These are phyloP conservation scores for Marronus borbonicus DNA, from an alignment of 2,888 invertebrate genomes.

Conservation along the genomic window DNA sequence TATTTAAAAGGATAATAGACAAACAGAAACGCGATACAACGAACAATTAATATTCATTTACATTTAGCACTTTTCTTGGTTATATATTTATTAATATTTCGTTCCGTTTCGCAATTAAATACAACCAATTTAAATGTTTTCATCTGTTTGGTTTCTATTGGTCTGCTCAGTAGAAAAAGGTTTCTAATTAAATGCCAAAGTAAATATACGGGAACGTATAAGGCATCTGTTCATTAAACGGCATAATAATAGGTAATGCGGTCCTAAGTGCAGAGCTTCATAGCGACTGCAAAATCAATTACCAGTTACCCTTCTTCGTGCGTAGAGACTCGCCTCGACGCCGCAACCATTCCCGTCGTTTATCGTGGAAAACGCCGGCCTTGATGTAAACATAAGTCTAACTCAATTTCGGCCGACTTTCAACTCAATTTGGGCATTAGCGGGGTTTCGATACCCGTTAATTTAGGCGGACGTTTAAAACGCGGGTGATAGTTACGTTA, in stretches of 20 bases:
- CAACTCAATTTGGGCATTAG: constrained; percentile 48
- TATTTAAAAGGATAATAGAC: too few species aligned
- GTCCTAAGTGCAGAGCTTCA: constrained; percentile 51
- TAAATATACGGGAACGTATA: constrained; percentile 22
- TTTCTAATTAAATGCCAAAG: constrained; percentile 7
- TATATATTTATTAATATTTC: too few species aligned
- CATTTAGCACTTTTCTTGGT: too few species aligned
- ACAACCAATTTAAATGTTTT: too few species aligned
- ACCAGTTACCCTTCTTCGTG: constrained; percentile 47
- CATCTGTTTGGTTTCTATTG: not conserved
- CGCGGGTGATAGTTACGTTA: constrained; percentile 18
- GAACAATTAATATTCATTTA: too few species aligned
- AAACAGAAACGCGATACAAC: too few species aligned
- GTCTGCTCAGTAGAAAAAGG: not conserved
- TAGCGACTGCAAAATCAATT: constrained; percentile 51
- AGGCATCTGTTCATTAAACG: constrained; percentile 37
- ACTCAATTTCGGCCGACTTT: constrained; percentile 52
- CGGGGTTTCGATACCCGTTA: constrained; percentile 44
- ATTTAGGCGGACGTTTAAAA: constrained; percentile 35
- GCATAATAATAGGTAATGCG: constrained; percentile 42
- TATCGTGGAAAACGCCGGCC: constrained; percentile 35
- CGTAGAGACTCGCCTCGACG: constrained; percentile 3
- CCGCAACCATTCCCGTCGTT: constrained; percentile 28
- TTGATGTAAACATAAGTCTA: constrained; percentile 50
- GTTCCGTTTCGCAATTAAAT: too few species aligned